Conservation (phyloP, 2,888 invertebrate genomes). For the Cryptus armator region DNA sequence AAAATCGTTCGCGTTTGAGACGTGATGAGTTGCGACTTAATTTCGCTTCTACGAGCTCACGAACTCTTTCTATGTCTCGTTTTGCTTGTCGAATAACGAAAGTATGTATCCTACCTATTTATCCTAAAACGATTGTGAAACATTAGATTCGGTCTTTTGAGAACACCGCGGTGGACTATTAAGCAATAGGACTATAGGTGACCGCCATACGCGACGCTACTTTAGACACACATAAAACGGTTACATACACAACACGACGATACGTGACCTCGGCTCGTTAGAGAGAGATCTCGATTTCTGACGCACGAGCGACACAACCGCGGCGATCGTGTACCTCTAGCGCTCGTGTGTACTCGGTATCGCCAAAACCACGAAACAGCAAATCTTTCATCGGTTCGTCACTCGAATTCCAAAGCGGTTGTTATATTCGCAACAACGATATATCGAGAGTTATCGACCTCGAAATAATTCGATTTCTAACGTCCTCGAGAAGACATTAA, state of each 20-base stretch:
- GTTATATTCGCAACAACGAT: conserved; percentile 38
- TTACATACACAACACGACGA: conserved; percentile 36
- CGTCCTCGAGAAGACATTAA: conserved; percentile 22
- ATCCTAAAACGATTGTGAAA: conserved; percentile 53
- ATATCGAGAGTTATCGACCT: conserved; percentile 57
- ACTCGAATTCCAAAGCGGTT: neutral
- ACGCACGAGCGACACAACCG: conserved; percentile 45
- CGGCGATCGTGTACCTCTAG: conserved; percentile 17
- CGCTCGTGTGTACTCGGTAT: neutral
- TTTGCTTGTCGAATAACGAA: conserved; percentile 52
- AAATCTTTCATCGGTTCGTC: neutral
- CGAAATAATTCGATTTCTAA: conserved; percentile 56
- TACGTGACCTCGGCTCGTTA: conserved; percentile 63
- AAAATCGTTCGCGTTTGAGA: conserved; percentile 44
- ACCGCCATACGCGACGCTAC: conserved; percentile 2
- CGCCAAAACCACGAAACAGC: conserved; percentile 22
- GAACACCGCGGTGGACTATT: conserved; percentile 36
- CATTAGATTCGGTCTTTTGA: conserved; percentile 51
- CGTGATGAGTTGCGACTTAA: conserved; percentile 29
- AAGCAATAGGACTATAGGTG: conserved; percentile 35
- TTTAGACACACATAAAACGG: conserved; percentile 26
- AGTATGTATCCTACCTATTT: conserved; percentile 53
- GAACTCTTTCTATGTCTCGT: neutral
- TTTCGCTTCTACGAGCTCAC: conserved; percentile 13
- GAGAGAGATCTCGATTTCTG: conserved; percentile 57